Conservation (phyloP, 1,140 invertebrate genomes). For the Euwallacea fornicatus region DNA sequence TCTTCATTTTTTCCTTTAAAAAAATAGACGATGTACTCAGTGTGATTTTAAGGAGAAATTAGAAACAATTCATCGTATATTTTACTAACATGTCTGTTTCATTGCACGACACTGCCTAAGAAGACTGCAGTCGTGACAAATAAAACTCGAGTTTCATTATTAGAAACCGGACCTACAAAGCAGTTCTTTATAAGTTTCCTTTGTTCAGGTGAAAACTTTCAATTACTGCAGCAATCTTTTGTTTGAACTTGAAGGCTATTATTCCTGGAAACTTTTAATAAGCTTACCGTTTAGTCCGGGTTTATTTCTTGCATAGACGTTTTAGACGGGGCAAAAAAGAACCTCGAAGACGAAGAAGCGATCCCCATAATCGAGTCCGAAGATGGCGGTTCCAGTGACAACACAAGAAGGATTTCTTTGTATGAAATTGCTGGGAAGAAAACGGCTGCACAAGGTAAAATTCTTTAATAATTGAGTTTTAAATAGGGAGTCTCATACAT, state of each 20-base stretch:
- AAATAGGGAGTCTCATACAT: background rate
- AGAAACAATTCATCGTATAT: no score
- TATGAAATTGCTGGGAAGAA: conserved; percentile 24
- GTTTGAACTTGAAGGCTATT: conserved; percentile 1
- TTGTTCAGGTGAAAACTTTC: conserved; percentile 12
- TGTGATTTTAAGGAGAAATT: no score
- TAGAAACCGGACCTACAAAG: background rate
- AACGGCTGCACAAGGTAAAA: conserved; percentile 17
- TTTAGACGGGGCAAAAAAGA: background rate
- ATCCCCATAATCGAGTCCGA: background rate
- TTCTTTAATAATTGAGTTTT: no score
- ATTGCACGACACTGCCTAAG: background rate
- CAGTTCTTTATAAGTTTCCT: conserved; percentile 10
- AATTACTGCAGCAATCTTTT: conserved; percentile 10
- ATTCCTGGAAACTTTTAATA: conserved; percentile 7
- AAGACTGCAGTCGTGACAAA: background rate
- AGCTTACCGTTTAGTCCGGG: background rate
- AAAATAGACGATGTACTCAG: no score
- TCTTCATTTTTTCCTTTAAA: no score
- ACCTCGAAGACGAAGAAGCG: background rate
- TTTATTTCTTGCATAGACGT: background rate
- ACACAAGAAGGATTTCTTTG: background rate
- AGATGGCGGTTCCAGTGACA: background rate
- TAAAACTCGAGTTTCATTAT: background rate
- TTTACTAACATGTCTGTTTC: no score